These are phyloP conservation scores for Antitype chi DNA, from an alignment of 2,888 invertebrate genomes.

Conservation along the genomic window DNA sequence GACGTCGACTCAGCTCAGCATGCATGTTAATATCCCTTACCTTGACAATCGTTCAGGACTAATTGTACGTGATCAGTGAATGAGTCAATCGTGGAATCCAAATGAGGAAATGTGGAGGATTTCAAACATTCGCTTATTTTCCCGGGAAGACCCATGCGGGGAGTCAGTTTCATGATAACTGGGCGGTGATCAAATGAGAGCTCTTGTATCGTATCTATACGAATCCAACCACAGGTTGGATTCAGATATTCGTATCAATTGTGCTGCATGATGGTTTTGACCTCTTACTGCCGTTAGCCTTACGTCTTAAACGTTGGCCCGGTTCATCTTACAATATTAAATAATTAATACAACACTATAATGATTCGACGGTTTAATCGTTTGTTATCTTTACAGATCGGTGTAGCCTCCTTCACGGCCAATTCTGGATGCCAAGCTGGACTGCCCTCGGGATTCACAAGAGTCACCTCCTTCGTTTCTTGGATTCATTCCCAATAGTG, in stretches of 20 bases:
- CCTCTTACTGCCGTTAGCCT: not conserved
- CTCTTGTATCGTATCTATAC: too few species aligned
- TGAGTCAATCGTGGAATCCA: too few species aligned
- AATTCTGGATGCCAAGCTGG: constrained; percentile 75
- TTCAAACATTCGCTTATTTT: too few species aligned
- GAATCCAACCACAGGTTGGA: too few species aligned
- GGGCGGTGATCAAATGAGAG: too few species aligned
- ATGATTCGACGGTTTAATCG: not conserved
- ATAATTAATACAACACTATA: not conserved
- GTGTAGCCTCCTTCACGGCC: constrained; percentile 77
- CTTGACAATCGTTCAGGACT: too few species aligned
- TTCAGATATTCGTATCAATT: not conserved
- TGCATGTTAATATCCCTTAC: not conserved
- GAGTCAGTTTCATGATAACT: too few species aligned
- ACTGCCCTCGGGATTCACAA: constrained; percentile 78
- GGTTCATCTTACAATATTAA: not conserved
- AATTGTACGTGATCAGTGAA: too few species aligned
- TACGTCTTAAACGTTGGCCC: not conserved
- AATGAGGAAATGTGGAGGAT: too few species aligned
- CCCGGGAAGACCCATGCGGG: too few species aligned
- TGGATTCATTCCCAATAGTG: constrained; percentile 76
- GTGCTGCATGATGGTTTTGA: not conserved
- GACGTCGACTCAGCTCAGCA: not conserved
- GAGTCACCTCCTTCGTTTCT: constrained; percentile 75
- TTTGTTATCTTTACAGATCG: constrained; percentile 68